Evolutionary conservation across 2,888 invertebrate species (phyloP).

Genomic region (Subacronicta megacephala): DNA sequence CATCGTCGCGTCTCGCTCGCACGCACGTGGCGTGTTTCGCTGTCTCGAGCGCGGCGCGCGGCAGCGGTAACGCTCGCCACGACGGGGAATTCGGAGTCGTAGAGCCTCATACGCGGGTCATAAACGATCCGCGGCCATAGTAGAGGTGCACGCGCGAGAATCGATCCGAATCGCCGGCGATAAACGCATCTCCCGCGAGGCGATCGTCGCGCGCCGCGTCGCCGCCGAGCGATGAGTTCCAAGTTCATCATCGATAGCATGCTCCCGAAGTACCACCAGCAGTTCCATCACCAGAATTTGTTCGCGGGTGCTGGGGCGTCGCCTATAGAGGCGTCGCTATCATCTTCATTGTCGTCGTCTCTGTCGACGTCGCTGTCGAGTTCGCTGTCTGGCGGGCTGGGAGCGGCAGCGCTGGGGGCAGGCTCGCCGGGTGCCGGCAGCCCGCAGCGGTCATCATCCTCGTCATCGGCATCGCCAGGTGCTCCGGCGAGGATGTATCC

Average conservation of each 20-base stretch:
- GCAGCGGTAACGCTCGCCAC: conserved; percentile 89
- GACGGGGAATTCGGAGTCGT: conserved; percentile 95
- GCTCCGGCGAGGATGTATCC: conserved; percentile 97
- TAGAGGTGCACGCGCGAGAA: conserved; percentile 90
- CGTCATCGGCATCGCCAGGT: conserved; percentile 92
- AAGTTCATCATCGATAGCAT: conserved; percentile 99
- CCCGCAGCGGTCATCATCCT: conserved; percentile 90
- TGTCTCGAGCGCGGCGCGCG: conserved; percentile 87
- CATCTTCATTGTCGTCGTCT: conserved; percentile 90
- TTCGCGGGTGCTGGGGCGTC: conserved; percentile 92
- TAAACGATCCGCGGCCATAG: conserved; percentile 94
- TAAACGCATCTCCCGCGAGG: conserved; percentile 89
- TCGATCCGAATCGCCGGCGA: conserved; percentile 90
- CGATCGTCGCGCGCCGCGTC: conserved; percentile 89
- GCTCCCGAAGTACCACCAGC: conserved; percentile 97
- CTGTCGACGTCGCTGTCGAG: conserved; percentile 88
- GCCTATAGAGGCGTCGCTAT: conserved; percentile 92
- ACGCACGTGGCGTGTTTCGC: conserved; percentile 85
- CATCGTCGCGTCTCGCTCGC: conserved; percentile 75
- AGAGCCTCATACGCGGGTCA: conserved; percentile 96
- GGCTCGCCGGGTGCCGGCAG: conserved; percentile 90
- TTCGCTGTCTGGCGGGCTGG: conserved; percentile 91
- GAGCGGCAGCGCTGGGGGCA: conserved; percentile 91
- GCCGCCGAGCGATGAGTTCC: conserved; percentile 96
- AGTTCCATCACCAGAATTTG: conserved; percentile 91